phyloP scores from a whole-genome alignment of 2,888 invertebrate genomes.

The Heteropelma amictum region DNA sequence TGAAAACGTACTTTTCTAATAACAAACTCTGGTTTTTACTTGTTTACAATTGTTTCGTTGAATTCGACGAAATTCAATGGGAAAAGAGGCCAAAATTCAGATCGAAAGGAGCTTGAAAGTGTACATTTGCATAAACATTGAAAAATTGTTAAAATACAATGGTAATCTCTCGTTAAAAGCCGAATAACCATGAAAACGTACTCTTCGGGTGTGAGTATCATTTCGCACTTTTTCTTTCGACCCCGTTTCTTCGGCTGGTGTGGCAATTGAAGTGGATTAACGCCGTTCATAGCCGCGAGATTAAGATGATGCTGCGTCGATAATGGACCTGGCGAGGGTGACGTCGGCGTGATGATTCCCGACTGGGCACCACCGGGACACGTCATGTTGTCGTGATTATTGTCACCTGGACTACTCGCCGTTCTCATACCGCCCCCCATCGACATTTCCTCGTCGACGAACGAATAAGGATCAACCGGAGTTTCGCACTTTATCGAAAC shows the following conservation, averaged over 20 bases:
- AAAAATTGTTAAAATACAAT: not conserved
- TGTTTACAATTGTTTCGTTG: not conserved
- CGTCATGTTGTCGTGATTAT: conserved; percentile 73
- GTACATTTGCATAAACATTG: not conserved
- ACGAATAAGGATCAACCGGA: conserved; percentile 89
- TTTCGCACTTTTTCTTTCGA: conserved; percentile 87
- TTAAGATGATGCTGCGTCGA: conserved; percentile 70
- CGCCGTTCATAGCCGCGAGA: conserved; percentile 72
- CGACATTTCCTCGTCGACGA: conserved; percentile 88
- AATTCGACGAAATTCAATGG: not conserved
- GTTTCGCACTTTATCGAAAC: conserved; percentile 81
- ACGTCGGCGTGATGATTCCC: conserved; percentile 69
- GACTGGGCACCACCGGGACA: conserved; percentile 67
- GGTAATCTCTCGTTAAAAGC: not conserved
- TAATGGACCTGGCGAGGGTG: conserved; percentile 70
- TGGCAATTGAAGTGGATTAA: conserved; percentile 70
- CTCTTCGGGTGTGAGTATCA: conserved; percentile 78
- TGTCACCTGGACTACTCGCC: conserved; percentile 77
- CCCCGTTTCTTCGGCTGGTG: conserved; percentile 88
- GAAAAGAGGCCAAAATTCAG: not conserved
- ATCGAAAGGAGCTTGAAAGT: not conserved
- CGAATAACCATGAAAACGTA: conserved; percentile 61
- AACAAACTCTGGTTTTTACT: not conserved
- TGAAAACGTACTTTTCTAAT: no score
- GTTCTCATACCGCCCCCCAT: conserved; percentile 81